Evolutionary conservation across 2,888 invertebrate species (phyloP), one percentile per base, ranked within the genome.

Genomic region (Spilarctia lutea): DNA sequence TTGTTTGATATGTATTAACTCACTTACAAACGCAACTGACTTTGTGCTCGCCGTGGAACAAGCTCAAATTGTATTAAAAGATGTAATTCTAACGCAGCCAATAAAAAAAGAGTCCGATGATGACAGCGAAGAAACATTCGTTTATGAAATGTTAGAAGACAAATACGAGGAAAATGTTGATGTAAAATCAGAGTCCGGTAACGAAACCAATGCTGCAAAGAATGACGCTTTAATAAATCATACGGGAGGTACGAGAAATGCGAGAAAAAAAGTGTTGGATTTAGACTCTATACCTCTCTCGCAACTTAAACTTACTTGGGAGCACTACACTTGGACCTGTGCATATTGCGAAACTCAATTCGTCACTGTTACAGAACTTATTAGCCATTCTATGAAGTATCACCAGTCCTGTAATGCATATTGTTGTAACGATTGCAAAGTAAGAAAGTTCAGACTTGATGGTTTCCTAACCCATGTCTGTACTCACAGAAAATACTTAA

Each of bases 321-420:
- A 87, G 48, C 90, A 92, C 65, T 94, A 90, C 66, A 85, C 70
- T 27, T 94, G 94, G 94, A 87, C 84, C 0, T 94, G 94, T 82
- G 86, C 89, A 0, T 89, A 86, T 66, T 94, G 94, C 72, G 92
- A 89, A 39, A 91, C 91, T 0, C 83, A 90, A 71, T 94, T 94
- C 73, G 79, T 88, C 0, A 88, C 80, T 1, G 76, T 91, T 4
- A 87, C 91, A 0, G 94, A 94, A 60, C 88, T 97, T 30, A 94
- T 96, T 74, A 91, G 92, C 11, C 97, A 97, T 89, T 96, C 97
- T 45, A 94, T 96, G 80, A 92, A 94, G 63, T 94, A 95, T 73
- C 97, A 97, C 83, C 96, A 96, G 75, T 96, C 96, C 78, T 96
- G 96, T 71, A 96, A 97, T 27, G 96, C 97, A 65, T 97, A 96